A percentile compares a stretch with the other conserved stretches of the same genome.
Conservation (phyloP, 2,888 invertebrate genomes). For the Spodoptera picta region DNA sequence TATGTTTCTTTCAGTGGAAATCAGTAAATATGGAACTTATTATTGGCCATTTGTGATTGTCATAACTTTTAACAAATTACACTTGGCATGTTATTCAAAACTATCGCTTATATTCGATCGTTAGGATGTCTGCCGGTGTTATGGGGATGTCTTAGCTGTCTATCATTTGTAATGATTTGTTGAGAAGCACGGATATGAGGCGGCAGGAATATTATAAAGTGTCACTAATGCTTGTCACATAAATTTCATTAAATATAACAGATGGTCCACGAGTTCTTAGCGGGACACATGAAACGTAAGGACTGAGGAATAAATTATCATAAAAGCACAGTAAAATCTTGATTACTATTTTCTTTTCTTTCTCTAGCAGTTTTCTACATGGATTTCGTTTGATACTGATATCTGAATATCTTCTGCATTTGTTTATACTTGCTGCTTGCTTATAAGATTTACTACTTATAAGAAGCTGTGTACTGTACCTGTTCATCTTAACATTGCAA, state of each 20-base stretch:
- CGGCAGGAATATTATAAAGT: slow-evolving; percentile 12
- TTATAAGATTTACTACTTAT: too few species aligned
- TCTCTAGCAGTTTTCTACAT: slow-evolving; percentile 11
- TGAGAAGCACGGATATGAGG: slow-evolving; percentile 31
- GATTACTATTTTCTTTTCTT: too few species aligned
- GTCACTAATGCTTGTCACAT: slow-evolving; percentile 11
- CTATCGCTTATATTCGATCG: slow-evolving; percentile 28
- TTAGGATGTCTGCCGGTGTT: slow-evolving; percentile 22
- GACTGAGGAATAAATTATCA: slow-evolving; percentile 3
- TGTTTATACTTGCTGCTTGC: too few species aligned
- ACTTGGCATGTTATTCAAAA: slow-evolving; percentile 21
- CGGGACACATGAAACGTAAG: background rate
- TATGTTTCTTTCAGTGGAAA: slow-evolving; percentile 45
- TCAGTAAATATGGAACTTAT: slow-evolving; percentile 37
- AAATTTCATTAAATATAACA: slow-evolving; percentile 18
- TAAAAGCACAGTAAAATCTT: background rate
- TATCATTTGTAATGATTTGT: slow-evolving; percentile 37
- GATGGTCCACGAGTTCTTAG: slow-evolving; percentile 2
- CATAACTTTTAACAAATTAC: slow-evolving; percentile 34
- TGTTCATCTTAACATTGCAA: too few species aligned
- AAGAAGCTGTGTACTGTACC: too few species aligned
- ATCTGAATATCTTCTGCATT: too few species aligned
- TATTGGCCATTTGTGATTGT: slow-evolving; percentile 40
- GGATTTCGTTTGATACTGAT: background rate
- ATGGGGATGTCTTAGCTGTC: slow-evolving; percentile 20